Percentiles rank a stretch among this genome's conserved stretches.
Evolutionary conservation across 2,888 invertebrate species (phyloP).

Genomic region (Nymphalis c-album): DNA sequence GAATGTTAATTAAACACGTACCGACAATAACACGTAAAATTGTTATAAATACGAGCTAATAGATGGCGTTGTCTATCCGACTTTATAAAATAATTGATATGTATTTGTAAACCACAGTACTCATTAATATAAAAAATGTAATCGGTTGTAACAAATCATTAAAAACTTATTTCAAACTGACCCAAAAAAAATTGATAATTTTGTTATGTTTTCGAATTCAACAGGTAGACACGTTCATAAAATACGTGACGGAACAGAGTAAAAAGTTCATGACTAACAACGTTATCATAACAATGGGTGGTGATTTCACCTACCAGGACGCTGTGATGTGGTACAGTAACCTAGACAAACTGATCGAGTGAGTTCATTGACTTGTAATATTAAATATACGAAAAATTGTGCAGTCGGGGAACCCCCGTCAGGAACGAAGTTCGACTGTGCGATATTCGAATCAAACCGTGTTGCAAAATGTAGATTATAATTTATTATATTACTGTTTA

Average conservation of each 20-base stretch:
- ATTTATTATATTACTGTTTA: too few species aligned
- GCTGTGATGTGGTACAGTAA: constrained; percentile 91
- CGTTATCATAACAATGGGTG: constrained; percentile 93
- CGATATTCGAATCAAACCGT: too few species aligned
- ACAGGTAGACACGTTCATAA: constrained; percentile 73
- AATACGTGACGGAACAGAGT: constrained; percentile 81
- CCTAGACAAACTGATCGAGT: constrained; percentile 92
- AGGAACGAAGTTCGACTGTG: too few species aligned
- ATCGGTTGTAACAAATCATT: too few species aligned
- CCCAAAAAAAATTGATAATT: too few species aligned
- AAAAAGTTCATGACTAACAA: constrained; percentile 85
- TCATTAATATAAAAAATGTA: too few species aligned
- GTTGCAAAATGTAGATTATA: too few species aligned
- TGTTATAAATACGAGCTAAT: constrained; percentile 22
- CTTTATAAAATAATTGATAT: too few species aligned
- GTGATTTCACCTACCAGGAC: constrained; percentile 93
- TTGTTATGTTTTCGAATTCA: constrained; percentile 9
- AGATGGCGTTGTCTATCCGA: constrained; percentile 33
- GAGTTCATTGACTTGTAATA: constrained; percentile 45
- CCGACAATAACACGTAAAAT: background rate
- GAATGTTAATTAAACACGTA: background rate
- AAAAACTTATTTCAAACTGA: too few species aligned
- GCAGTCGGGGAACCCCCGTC: too few species aligned
- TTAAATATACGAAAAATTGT: background rate
- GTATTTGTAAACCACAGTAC: too few species aligned